Conservation (phyloP, 2,113 vertebrate genomes). For the Pionites leucogaster region DNA sequence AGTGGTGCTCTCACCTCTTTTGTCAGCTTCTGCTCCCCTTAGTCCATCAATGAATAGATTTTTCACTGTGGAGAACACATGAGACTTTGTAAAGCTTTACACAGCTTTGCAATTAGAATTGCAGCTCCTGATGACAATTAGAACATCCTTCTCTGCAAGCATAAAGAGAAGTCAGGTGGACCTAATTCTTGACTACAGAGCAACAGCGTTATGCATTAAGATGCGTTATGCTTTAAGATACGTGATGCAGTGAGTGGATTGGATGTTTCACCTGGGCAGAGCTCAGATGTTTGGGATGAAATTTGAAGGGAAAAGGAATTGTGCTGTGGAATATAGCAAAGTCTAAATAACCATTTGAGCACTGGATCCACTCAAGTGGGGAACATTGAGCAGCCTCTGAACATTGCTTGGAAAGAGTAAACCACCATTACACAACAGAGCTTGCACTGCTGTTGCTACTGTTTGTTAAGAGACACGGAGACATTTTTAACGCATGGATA, state of each 20-base stretch:
- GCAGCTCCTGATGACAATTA: not conserved
- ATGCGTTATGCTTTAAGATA: not conserved
- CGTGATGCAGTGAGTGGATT: not conserved
- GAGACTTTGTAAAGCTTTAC: not conserved
- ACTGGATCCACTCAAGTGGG: not conserved
- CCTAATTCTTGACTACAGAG: not conserved
- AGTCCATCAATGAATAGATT: not conserved
- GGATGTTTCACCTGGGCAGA: not conserved
- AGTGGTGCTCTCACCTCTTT: not conserved
- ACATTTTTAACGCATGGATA: not conserved
- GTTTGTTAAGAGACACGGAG: not conserved
- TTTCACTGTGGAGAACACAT: not conserved
- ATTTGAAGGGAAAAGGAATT: not conserved
- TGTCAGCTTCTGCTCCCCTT: not conserved
- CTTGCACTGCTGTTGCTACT: not conserved
- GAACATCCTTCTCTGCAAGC: not conserved
- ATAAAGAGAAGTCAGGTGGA: not conserved
- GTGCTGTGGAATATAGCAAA: not conserved
- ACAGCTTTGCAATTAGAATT: not conserved
- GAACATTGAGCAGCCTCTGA: not conserved
- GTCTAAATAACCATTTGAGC: not conserved
- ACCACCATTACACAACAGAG: not conserved
- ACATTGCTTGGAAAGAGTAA: not conserved
- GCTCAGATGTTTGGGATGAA: not conserved
- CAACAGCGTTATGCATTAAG: not conserved